Base-by-base conservation (phyloP, 2,888 invertebrate species). In the Odiellus spinosus region DNA sequence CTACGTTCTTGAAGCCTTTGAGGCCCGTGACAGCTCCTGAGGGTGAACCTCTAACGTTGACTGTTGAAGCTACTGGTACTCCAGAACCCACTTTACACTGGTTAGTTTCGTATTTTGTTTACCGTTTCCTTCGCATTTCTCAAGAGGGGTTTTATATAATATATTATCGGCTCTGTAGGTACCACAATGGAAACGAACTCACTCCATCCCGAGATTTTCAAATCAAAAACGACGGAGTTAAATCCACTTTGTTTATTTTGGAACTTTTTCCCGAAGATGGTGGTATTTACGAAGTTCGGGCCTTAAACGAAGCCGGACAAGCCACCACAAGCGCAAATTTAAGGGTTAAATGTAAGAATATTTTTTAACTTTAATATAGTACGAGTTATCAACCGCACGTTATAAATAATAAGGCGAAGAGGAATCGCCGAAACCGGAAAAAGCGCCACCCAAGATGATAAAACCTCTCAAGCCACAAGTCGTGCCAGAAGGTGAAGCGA, bases 281-380 rank as follows among this genome's bases (percentile, higher is more conserved):
- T 47, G 88, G 86, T 19, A 73, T 78, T 21, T 80, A 85, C 59
- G 86, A 84, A 17, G 88, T 88, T 59, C 74, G 84, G 59, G 90
- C 90, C 2, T 83, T 86, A 67, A 91, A 91, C 65, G 82, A 81
- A 43, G 81, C 78, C 42, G 91, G 91, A 10, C 84, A 84, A 1
- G 83, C 86, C 6, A 82, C 83, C n/a, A 81, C 80, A 56, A 82
- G 84, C 1, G 83, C 86, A 2, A 76, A 77, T 17, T 62, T 86
- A 3, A 72, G 75, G 57, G 65, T 79, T 18, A 62, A 77, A 33
- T 75, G 78, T 53, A 44, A 50, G 53, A 44, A 33, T 10, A 18
- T 11, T 35, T 35, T 35, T 35, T 4, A 33, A 35, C 14, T 3
- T 35, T 2, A 35, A 35, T 35, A n/a, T 35, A 35, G 14, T n/a